Base-by-base conservation (phyloP, 1,140 invertebrate genomes). In the Drosophila sproati region DNA sequence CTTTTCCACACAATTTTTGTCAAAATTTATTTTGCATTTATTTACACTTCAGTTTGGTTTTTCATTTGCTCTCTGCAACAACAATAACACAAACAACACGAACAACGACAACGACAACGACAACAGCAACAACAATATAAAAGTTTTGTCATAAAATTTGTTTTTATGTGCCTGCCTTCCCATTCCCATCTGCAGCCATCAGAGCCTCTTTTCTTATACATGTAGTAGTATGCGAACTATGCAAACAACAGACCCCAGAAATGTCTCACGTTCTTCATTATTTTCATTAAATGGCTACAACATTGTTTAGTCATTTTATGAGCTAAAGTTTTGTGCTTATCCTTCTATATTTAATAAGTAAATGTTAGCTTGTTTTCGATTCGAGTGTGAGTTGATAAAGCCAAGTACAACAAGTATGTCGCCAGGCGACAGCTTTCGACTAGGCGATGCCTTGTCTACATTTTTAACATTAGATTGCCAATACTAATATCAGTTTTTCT, bases 101-200 rank as follows among this genome's bases (percentile, higher is more conserved):
- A 82, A 69, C 55, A 62, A 3, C 56, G 10, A 45, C 39, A 57
- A 57, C 37, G 41, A 43, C 29, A 43, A 10, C 39, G 12, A 57
- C 35, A 67, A 63, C 37, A 69, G 73, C 62, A 75, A 75, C 75
- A 82, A 76, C 63, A 66, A 76, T 69, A 71, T 59, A 72, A 79
- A 82, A 82, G 75, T 82, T 82, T 82, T 82, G 80, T 78, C 80
- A 82, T 82, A 82, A 82, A 82, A 82, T 82, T 83, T 80, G 77
- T 79, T 83, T 83, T 83, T 83, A 83, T 83, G 80, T 75, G 71
- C 60, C 72, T 55, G 57, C 59, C 62, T 74, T 63, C 43, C 5
- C 41, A 31, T 32, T 0, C 37, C 10, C 8, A 29, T 61, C 32
- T 32, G 1, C 10, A 47, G 20, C 7, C 45, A 61, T 37, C 47